A percentile compares a stretch with the other conserved stretches of the same genome.
Evolutionary conservation across 2,888 invertebrate species (phyloP).

Genomic region (Macrosoma leucophasiata): DNA sequence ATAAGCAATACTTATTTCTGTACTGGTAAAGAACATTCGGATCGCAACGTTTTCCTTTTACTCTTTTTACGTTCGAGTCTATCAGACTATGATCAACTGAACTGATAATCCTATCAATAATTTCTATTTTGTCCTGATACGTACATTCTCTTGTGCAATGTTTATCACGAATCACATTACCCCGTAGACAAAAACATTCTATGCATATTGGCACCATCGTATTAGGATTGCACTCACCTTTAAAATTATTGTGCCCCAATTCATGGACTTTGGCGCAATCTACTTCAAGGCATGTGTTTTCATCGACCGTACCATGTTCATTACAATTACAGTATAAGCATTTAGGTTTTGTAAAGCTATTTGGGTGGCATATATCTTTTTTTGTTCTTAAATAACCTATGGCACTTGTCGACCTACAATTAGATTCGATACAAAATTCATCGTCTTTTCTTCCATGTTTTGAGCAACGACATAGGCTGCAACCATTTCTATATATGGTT

Average conservation of each 20-base stretch:
- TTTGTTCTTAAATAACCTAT: constrained; percentile 33
- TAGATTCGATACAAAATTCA: constrained; percentile 37
- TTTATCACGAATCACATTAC: constrained; percentile 35
- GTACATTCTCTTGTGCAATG: constrained; percentile 54
- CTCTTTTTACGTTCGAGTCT: constrained; percentile 35
- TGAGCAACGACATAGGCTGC: constrained; percentile 55
- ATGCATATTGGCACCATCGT: constrained; percentile 52
- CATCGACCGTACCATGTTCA: constrained; percentile 39
- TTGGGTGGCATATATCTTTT: constrained; percentile 35
- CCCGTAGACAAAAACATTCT: constrained; percentile 52
- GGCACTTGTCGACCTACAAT: too few relatives aligned
- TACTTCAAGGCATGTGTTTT: constrained; percentile 45
- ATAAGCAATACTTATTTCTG: constrained; percentile 47
- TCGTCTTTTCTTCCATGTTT: constrained; percentile 37
- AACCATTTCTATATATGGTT: constrained; percentile 45
- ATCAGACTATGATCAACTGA: constrained; percentile 29
- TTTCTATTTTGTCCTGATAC: constrained; percentile 40
- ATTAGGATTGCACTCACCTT: constrained; percentile 40
- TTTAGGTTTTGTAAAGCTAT: constrained; percentile 44
- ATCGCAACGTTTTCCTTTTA: constrained; percentile 33
- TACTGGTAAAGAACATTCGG: constrained; percentile 45
- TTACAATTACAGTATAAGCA: constrained; percentile 58
- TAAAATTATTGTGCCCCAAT: constrained; percentile 31
- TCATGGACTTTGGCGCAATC: constrained; percentile 41
- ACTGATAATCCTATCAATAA: constrained; percentile 44